Evolutionary conservation across 1,140 invertebrate genomes (phyloP), one percentile per base, ranked within the genome.

Genomic region (Papilio machaon): DNA sequence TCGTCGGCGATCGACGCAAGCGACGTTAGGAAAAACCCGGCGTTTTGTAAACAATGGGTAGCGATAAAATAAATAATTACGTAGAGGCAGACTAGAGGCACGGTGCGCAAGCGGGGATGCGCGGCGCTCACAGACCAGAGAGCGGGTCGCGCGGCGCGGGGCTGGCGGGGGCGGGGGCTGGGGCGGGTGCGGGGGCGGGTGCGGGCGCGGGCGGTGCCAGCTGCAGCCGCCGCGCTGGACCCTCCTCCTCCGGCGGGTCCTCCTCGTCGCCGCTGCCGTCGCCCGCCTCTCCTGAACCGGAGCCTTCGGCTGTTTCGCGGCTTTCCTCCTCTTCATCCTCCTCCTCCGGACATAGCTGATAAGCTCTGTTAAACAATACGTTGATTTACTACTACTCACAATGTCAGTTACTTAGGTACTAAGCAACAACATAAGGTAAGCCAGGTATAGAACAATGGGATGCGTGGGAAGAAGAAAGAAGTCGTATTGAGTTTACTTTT

Each of bases 271-370:
- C 90, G 86, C 90, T 91, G n/a, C 90, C 89, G 15, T 89, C 90
- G 30, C 86, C 88, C 10, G 83, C 85, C 80, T 87, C 88, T 43
- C 87, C 89, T 54, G 88, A 89, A 0, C 87, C 89, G 46, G 89
- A 90, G 15, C 87, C 92, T 60, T 88, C 89, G 2, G 85, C 89
- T 2, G 82, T 85, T 35, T 91, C 91, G 13, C 91, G 89, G 13
- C 80, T 49, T 77, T 93, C 91, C 52, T 94, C 93, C 74, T 94
- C 93, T 58, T 94, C 93, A 23, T 95, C 94, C 11, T 95, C 93
- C 35, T 95, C 94, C 17, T 95, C 94, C 0, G 93, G 94, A 80
- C 93, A 95, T 30, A 95, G 82, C 83, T 94, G 93, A 74, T 95
- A 95, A 15, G 94, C 94, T 81, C 91, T 94, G 82, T 15, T 23